Percentiles rank a stretch among this genome's conserved stretches.
Evolutionary conservation across 2,888 invertebrate species (phyloP).

Genomic region (Seira sanloemensis): DNA sequence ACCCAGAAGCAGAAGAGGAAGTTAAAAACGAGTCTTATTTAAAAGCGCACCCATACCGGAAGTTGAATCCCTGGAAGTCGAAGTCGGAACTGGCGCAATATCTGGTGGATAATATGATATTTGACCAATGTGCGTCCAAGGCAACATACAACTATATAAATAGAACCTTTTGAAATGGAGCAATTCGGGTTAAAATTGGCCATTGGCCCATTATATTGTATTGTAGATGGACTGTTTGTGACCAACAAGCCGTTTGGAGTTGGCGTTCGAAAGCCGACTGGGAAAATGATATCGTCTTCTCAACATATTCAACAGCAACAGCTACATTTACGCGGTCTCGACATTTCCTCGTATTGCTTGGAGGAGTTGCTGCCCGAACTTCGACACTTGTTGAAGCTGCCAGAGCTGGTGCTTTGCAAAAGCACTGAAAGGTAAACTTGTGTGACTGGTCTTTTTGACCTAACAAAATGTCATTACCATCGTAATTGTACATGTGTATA

Average conservation of each 20-base stretch:
- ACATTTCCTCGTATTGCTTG: constrained; percentile 43
- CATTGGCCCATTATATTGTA: background rate
- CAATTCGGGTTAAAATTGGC: background rate
- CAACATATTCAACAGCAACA: constrained; percentile 9
- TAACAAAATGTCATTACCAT: too few relatives aligned
- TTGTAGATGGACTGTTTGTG: constrained; percentile 65
- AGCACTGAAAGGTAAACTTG: constrained; percentile 67
- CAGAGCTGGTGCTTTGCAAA: constrained; percentile 54
- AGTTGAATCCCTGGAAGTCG: constrained; percentile 64
- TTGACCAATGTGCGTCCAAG: background rate
- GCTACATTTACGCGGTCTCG: constrained; percentile 52
- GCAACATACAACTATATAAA: constrained; percentile 2
- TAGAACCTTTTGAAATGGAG: background rate
- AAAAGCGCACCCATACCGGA: constrained; percentile 54
- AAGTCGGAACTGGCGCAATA: constrained; percentile 58
- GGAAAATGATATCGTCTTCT: background rate
- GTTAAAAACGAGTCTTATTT: constrained; percentile 1
- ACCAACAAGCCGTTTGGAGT: constrained; percentile 70
- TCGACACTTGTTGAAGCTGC: constrained; percentile 40
- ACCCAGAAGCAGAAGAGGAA: too few relatives aligned
- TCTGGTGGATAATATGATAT: constrained; percentile 44
- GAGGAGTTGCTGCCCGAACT: constrained; percentile 64
- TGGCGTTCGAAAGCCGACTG: constrained; percentile 42
- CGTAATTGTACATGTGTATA: too few relatives aligned
- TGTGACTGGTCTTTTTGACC: too few relatives aligned